phyloP scores from a whole-genome alignment of 2,113 vertebrate species.

The Xiphophorus couchianus region DNA sequence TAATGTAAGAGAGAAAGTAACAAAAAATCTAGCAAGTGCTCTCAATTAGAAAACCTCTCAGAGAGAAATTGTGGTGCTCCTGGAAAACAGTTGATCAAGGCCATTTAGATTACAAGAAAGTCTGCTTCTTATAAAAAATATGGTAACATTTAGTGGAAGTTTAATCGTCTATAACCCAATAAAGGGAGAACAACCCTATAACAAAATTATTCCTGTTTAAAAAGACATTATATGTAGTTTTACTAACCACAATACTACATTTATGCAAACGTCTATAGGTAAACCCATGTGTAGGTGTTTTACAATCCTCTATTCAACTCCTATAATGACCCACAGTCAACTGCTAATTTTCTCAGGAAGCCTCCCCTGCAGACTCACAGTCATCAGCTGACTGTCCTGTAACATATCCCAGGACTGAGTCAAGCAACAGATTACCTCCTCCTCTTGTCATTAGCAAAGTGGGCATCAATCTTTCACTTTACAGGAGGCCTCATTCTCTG shows the following conservation, averaged over 20 bases:
- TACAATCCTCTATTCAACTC: constrained; percentile 20
- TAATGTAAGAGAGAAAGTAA: too few relatives aligned
- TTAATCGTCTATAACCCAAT: not conserved
- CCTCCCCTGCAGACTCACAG: constrained; percentile 33
- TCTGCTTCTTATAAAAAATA: not conserved
- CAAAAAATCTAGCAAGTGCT: too few relatives aligned
- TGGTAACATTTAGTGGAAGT: not conserved
- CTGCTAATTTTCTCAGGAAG: constrained; percentile 24
- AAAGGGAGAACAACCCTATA: not conserved
- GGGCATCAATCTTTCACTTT: constrained; percentile 72
- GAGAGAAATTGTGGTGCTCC: not conserved
- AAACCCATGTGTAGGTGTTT: not conserved
- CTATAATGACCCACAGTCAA: constrained; percentile 9
- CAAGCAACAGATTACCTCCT: constrained; percentile 56
- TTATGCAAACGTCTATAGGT: not conserved
- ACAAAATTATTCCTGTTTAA: not conserved
- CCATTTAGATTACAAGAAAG: not conserved
- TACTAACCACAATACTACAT: not conserved
- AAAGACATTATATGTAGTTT: not conserved
- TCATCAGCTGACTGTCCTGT: constrained; percentile 62
- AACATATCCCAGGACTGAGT: constrained; percentile 51
- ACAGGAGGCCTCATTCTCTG: constrained; percentile 68
- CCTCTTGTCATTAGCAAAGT: constrained; percentile 71
- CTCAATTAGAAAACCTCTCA: not conserved
- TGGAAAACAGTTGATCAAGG: not conserved